Percentiles rank a stretch among this genome's conserved stretches.
Evolutionary conservation across 2,113 vertebrate genomes (phyloP).

Genomic region (Eidolon helvum): DNA sequence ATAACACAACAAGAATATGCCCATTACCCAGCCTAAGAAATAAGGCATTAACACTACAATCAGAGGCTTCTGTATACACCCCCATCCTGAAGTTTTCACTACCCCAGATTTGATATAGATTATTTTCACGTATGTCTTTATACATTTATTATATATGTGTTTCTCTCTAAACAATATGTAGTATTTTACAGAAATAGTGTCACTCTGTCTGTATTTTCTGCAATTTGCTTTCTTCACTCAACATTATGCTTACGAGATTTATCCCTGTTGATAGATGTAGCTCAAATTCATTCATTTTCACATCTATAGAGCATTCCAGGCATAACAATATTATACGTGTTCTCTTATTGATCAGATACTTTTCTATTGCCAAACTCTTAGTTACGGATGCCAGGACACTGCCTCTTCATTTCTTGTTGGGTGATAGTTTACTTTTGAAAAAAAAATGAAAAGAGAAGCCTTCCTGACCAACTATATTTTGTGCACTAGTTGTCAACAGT

Average conservation of each 20-base stretch:
- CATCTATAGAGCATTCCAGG: neutral
- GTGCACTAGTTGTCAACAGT: neutral
- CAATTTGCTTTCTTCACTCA: neutral
- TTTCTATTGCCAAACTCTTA: neutral
- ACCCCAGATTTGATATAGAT: neutral
- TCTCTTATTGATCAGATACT: neutral
- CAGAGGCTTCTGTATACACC: neutral
- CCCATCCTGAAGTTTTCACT: neutral
- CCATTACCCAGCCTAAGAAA: neutral
- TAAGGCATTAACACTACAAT: neutral
- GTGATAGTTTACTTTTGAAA: neutral
- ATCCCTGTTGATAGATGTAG: neutral
- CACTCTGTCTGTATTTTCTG: neutral
- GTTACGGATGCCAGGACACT: neutral
- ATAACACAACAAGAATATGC: neutral
- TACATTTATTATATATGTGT: neutral
- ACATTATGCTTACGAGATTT: neutral
- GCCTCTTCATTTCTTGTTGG: neutral
- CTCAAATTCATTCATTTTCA: conserved; percentile 35
- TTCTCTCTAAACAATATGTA: neutral
- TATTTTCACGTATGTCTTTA: neutral
- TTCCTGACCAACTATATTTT: neutral
- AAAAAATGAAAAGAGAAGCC: neutral
- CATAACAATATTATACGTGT: neutral
- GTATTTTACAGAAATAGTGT: neutral